Evolutionary conservation across 2,113 vertebrate genomes (phyloP), one percentile per base, ranked within the genome.

Genomic region (Penelope pileata): DNA sequence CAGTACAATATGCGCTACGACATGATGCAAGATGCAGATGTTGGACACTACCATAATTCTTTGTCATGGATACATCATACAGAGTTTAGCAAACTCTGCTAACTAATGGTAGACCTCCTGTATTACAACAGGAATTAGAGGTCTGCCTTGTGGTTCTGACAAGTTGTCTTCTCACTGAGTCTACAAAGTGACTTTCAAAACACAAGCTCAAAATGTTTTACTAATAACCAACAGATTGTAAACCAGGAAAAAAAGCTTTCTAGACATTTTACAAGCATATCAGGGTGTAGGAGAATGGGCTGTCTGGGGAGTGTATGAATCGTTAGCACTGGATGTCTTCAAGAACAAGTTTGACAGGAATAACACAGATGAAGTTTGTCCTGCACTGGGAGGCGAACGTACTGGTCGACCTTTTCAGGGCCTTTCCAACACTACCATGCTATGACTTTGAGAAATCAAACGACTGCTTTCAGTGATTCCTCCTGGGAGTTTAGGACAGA

Each of bases 361-460:
- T 38, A 80, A 74, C 63, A 18, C 5, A 24, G 23, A n/a, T 62
- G 45, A 73, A 83, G 58, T 42, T 83, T 42, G 34, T 50, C 34
- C 38, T 90, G 85, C 86, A 73, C 54, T 50, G 47, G 79, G 88
- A 90, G 88, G n/a, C 23, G 24, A n/a, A 73, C 59, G 54, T 42
- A 32, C 72, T 63, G 63, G 14, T n/a, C 77, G 76, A 93, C 60
- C 60, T 73, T 54, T 67, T n/a, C 59, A 93, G 54, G 11, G 82
- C 38, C 75, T 91, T 94, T 90, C 22, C 42, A 74, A 54, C 5
- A 83, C 10, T 63, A 58, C 1, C 2, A 29, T 42, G 17, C 26
- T 75, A 50, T 63, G 78, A 94, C 86, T 59, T 43, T 70, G 67
- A 88, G 75, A 91, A 91, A 92, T 77, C 38, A 86, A 85, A 69